A percentile compares a stretch with the other conserved stretches of the same genome.
These are phyloP conservation scores for Cardiocondyla obscurior DNA, from an alignment of 1,140 invertebrate genomes.

Conservation along the genomic window DNA sequence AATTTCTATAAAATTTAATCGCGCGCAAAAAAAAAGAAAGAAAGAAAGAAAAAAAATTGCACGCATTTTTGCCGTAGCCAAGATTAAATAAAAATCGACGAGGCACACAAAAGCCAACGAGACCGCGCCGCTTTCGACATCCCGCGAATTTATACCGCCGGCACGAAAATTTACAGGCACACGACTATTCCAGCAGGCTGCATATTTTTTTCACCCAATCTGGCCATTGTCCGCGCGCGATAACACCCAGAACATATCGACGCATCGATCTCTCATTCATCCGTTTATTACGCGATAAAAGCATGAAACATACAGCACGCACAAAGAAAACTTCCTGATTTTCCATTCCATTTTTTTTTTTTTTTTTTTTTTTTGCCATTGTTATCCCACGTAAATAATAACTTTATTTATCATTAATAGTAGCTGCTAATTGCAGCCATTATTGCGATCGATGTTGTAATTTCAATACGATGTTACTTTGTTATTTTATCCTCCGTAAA, in stretches of 20 bases:
- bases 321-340: not conserved
- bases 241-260: constrained; percentile 39
- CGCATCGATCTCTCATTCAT: constrained; percentile 40
- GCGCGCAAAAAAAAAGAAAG: not conserved
- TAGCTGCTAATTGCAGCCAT: not conserved
- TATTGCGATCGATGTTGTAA: not conserved
- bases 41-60: not conserved
- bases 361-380: not conserved
- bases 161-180: constrained; percentile 40
- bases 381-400: not conserved
- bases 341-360: too few relatives aligned
- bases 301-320: not conserved
- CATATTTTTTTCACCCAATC: constrained; percentile 39
- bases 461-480: not conserved
- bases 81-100: constrained; percentile 48
- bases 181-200: constrained; percentile 28
- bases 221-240: constrained; percentile 41
- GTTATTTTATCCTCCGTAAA: not conserved
- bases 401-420: not conserved
- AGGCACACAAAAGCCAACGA: constrained; percentile 33
- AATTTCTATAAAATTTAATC: not conserved
- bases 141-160: constrained; percentile 43
- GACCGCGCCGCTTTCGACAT: constrained; percentile 34
- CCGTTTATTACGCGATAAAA: constrained; percentile 52
- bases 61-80: not conserved